Evolutionary conservation across 2,888 invertebrate genomes (phyloP).

Genomic region (Catocala sponsa): DNA sequence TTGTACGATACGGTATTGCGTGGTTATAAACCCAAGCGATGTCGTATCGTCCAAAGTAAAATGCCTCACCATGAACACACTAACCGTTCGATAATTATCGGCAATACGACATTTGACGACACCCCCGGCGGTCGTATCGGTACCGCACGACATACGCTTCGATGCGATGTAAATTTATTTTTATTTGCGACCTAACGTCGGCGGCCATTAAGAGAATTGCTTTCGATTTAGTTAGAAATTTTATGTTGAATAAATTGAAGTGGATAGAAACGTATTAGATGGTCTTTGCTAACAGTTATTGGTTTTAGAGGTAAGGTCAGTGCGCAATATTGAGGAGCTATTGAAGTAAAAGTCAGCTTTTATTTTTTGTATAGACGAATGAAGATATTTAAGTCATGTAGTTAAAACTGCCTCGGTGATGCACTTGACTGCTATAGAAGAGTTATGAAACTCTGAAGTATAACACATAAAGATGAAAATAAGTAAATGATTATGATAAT

Average conservation of each 20-base stretch:
- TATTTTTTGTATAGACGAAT: no score
- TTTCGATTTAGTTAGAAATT: constrained; percentile 63
- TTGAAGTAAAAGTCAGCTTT: neutral
- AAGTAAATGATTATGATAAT: no score
- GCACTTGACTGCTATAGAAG: no score
- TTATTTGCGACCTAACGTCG: constrained; percentile 66
- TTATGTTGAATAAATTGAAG: constrained; percentile 47
- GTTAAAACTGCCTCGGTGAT: no score
- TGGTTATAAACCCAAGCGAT: no score
- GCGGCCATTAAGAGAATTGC: constrained; percentile 71
- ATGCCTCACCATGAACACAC: constrained; percentile 25
- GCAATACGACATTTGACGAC: constrained; percentile 60
- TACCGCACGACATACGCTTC: constrained; percentile 51
- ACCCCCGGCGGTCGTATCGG: constrained; percentile 71
- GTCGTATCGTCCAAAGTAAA: constrained; percentile 31
- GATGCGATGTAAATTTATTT: constrained; percentile 70
- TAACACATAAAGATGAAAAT: no score
- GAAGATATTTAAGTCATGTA: no score
- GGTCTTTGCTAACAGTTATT: neutral
- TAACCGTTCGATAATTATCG: constrained; percentile 61
- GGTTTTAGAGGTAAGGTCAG: neutral
- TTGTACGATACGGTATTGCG: no score
- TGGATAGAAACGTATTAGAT: constrained; percentile 19
- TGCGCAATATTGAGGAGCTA: neutral
- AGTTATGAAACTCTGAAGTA: no score